Evolutionary conservation across 2,797 vertebrate species (phyloP), one percentile per base, ranked within the genome.

Genomic region (Betta splendens): DNA sequence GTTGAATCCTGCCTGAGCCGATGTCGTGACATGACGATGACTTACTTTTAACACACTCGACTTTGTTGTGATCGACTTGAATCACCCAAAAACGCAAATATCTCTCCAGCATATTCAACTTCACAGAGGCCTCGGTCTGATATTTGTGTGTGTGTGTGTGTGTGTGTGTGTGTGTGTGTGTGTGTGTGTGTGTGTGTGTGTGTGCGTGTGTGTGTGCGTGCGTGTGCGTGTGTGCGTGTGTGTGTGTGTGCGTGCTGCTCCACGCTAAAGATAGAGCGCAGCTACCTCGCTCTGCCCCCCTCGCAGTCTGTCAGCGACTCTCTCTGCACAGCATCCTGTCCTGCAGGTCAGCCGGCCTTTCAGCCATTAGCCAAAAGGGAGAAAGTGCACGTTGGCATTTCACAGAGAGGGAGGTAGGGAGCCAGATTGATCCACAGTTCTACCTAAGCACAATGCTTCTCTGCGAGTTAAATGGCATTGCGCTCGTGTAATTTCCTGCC

Each of bases 361-460:
- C n/a, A 42, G 31, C 71, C 40, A 64, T 61, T 69, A 71, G 67
- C 49, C 68, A 36, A 50, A 60, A 65, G 57, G 69, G 47, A 56
- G 44, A 69, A 63, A 68, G 75, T 52, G 79, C 69, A 52, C 58
- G 21, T 35, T 75, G 73, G 67, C 75, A 71, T 81, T 79, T 79
- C n/a, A 50, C 65, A 42, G 64, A 56, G 49, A 52, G 7, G 40
- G 29, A 43, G 32, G 31, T 21, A 21, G 51, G 51, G 65, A 42
- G 51, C 31, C 18, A 69, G 79, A 84, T 83, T 83, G 81, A 84
- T 81, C 79, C 25, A 0, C 5, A 18, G 39, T 43, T 76, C 62
- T 46, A 57, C 56, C 70, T 9, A 69, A 63, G 56, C 72, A 65
- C 76, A 71, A 48, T 69, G 54, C 62, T 71, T 49, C 72, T 78